A percentile compares a stretch with the other conserved stretches of the same genome.
Conservation (phyloP, 2,888 invertebrate species). For the Rhodophaea formosa region DNA sequence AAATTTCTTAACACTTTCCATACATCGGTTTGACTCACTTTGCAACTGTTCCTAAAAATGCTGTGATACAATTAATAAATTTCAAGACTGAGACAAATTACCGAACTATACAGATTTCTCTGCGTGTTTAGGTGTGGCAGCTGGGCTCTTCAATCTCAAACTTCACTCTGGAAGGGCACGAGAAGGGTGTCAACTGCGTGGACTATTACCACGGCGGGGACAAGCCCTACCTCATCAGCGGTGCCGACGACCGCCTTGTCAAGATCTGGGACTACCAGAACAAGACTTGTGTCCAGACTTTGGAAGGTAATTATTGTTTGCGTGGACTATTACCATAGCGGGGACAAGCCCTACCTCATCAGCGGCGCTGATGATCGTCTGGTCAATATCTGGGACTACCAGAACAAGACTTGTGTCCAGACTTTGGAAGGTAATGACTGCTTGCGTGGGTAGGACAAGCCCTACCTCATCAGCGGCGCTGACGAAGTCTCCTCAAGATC, state of each 20-base stretch:
- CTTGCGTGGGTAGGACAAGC: no score
- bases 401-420: conserved; percentile 99
- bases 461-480: conserved; percentile 98
- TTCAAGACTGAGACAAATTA: no score
- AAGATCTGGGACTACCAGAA: conserved; percentile 99
- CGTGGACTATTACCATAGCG: conserved; percentile 99
- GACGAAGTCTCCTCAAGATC: conserved; percentile 99
- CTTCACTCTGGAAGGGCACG: conserved; percentile 98
- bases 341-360: conserved; percentile 99
- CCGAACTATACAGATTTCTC: no score
- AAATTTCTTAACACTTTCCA: no score
- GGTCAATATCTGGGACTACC: conserved; percentile 99
- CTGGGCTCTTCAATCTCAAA: conserved; percentile 98
- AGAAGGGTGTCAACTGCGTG: conserved; percentile 99
- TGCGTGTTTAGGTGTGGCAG: conserved; percentile 91
- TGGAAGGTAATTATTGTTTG: conserved; percentile 94
- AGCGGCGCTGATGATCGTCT: conserved; percentile 99
- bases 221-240: conserved; percentile 99
- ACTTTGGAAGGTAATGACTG: conserved; percentile 93
- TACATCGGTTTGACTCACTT: no score
- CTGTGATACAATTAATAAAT: no score
- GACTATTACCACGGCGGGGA: conserved; percentile 99
- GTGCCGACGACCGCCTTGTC: conserved; percentile 97
- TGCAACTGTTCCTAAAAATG: no score
- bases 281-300: conserved; percentile 98